Evolutionary conservation across 2,797 vertebrate species (phyloP), one percentile per base, ranked within the genome.

Genomic region (Syngnathus rostellatus): DNA sequence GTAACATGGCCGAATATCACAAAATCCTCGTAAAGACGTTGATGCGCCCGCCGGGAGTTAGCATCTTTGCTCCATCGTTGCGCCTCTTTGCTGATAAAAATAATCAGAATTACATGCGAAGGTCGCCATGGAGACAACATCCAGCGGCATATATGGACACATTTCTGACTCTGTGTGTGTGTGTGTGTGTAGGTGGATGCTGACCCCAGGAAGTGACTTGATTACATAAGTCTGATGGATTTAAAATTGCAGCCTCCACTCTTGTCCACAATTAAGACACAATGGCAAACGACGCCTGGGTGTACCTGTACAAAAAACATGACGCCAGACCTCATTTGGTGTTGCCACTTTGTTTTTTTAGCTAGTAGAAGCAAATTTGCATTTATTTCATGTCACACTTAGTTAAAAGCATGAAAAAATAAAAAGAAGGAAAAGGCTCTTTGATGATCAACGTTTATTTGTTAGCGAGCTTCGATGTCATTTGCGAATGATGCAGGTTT

Each of bases 101-200:
- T 86, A 87, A 83, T 85, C 78, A 77, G 77, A 81, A 84, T 82
- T 87, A 78, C 77, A 76, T 82, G 85, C 77, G 81, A 69, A 85
- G 82, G 87, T 89, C 83, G 82, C 82, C 86, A 89, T 87, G 87
- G 87, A 86, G 84, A 87, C 86, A 75, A 72, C 83, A 86, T 85
- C 81, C 80, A 85, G 82, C 83, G 70, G 81, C 83, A 83, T 84
- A 83, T 84, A 84, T 83, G 80, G 83, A 83, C 78, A 81, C 81
- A 81, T 82, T 83, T 84, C 81, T 85, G 77, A 14, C 21, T 14
- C 21, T 14, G 43, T 16, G 12, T 5, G 11, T 45, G 11, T 11
- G 10, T 78, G 78, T 55, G 74, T 84, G 83, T 85, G 83, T 83
- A 82, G 85, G 87, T 80, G 86, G 81, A 86, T 83, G 63, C 76